phyloP scores from a whole-genome alignment of 2,888 invertebrate species.

The Eilema sororculum region DNA sequence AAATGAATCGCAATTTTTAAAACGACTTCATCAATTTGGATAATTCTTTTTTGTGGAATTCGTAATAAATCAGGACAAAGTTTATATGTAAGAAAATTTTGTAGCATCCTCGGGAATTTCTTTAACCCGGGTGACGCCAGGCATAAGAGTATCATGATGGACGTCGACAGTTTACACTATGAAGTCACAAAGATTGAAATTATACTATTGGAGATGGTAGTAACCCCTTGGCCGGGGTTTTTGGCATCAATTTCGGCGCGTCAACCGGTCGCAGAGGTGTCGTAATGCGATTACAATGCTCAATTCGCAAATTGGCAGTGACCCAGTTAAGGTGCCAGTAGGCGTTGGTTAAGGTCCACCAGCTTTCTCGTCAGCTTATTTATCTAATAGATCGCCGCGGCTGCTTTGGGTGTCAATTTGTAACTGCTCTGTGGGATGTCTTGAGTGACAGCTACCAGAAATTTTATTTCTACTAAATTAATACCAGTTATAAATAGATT shows the following conservation, averaged over 20 bases:
- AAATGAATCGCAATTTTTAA: no score
- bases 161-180: no score
- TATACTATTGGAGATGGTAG: no score
- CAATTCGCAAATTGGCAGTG: conserved; percentile 73
- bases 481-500: background rate
- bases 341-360: conserved; percentile 57
- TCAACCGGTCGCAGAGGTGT: conserved; percentile 54
- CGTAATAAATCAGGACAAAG: no score
- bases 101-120: no score
- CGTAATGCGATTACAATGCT: conserved; percentile 71
- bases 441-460: background rate
- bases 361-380: conserved; percentile 46
- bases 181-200: no score
- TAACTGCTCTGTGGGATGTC: background rate
- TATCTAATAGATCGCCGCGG: conserved; percentile 33
- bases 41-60: no score
- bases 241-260: conserved; percentile 51
- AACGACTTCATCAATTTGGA: no score
- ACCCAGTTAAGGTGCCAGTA: conserved; percentile 66
- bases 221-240: conserved; percentile 41
- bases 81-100: no score
- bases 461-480: background rate
- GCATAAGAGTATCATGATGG: no score
- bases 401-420: conserved; percentile 16
- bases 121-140: no score